These are phyloP conservation scores for Heliocidaris tuberculata DNA, from an alignment of 35 echinoderm and acorn worm species.

Conservation along the genomic window DNA sequence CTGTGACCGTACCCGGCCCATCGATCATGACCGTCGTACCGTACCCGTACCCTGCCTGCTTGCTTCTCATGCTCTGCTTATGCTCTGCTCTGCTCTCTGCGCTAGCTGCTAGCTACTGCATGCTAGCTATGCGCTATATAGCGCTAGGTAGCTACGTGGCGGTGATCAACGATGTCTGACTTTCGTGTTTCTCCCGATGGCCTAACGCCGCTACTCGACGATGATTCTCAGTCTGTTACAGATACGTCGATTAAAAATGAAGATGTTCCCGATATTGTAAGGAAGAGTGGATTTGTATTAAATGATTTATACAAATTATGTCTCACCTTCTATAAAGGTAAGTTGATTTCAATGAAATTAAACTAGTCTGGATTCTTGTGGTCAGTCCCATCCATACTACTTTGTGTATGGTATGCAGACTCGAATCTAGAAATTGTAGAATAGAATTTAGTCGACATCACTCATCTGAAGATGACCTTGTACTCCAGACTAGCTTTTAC, in stretches of 20 bases:
- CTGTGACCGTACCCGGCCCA: no score
- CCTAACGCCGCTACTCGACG: slow-evolving; percentile 75
- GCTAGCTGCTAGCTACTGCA: no score
- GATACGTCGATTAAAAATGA: neutral
- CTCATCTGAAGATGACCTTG: no score
- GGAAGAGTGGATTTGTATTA: slow-evolving; percentile 78
- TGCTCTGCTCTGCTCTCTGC: no score
- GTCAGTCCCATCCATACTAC: neutral
- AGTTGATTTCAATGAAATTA: neutral
- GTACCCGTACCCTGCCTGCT: no score
- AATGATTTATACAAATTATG: slow-evolving; percentile 77
- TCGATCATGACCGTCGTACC: no score
- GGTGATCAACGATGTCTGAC: slow-evolving; percentile 65
- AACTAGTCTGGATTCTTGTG: neutral
- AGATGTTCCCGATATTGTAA: slow-evolving; percentile 46
- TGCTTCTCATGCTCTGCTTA: no score
- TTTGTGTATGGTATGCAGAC: neutral
- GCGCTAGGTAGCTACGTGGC: no score
- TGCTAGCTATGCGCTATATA: no score
- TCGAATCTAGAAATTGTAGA: no score
- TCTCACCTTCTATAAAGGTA: slow-evolving; percentile 94
- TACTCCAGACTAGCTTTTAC: no score
- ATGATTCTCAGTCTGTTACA: slow-evolving; percentile 47
- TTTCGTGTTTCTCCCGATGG: slow-evolving; percentile 69
- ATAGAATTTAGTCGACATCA: no score